Evolutionary conservation across 1,140 invertebrate species (phyloP).

Genomic region (Paraescarpia echinospica): DNA sequence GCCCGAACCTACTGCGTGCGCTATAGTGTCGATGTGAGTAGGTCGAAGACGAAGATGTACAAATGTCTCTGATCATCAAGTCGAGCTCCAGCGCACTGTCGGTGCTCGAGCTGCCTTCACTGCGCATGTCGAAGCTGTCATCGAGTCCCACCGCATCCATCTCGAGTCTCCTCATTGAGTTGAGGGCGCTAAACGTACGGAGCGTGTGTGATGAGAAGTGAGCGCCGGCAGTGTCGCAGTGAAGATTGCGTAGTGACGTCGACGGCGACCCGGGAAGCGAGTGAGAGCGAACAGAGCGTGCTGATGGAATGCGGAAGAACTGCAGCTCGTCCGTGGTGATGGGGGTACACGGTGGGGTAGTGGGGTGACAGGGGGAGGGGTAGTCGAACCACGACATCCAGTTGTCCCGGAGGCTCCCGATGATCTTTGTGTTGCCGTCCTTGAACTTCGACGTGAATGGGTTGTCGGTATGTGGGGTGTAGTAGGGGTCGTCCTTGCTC

Average conservation of each 20-base stretch:
- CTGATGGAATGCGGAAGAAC: neutral
- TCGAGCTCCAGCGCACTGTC: slow-evolving; percentile 29
- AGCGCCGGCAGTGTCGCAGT: neutral
- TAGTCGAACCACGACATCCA: slow-evolving; percentile 27
- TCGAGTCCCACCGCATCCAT: neutral
- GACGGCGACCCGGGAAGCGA: slow-evolving; percentile 26
- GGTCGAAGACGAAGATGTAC: neutral
- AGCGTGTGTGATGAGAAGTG: neutral
- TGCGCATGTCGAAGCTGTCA: slow-evolving; percentile 17
- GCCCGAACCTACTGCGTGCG: neutral
- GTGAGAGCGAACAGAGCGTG: slow-evolving; percentile 5
- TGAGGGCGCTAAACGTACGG: slow-evolving; percentile 10
- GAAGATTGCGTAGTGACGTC: neutral
- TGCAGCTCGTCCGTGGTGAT: neutral
- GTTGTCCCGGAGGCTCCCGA: slow-evolving; percentile 24
- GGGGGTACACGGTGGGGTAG: slow-evolving; percentile 12
- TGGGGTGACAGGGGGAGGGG: slow-evolving; percentile 7
- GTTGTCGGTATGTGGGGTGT: slow-evolving; percentile 43
- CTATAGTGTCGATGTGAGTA: neutral
- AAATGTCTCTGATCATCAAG: neutral
- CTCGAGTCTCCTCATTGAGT: slow-evolving; percentile 5
- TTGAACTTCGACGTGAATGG: slow-evolving; percentile 42
- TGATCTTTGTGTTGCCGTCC: slow-evolving; percentile 39
- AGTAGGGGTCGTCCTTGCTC: slow-evolving; percentile 54
- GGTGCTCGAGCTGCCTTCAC: slow-evolving; percentile 17